Evolutionary conservation across 2,888 invertebrate genomes (phyloP), one percentile per base, ranked within the genome.

Genomic region (Andrena bucephala): DNA sequence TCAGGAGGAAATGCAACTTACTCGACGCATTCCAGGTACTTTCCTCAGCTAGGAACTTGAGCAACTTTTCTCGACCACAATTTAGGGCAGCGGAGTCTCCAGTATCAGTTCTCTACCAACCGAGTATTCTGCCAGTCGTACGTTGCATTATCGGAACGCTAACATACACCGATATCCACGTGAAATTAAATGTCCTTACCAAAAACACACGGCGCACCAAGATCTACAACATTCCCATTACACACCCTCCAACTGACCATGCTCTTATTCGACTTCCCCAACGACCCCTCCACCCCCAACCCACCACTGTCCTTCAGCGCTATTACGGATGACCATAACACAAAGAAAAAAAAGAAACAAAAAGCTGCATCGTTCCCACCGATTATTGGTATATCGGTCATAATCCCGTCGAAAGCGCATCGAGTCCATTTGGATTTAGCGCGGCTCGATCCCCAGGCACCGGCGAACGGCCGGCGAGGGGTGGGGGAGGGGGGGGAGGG

Each of bases 381-480:
- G 29, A 66, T 33, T 54, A 8, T 42, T 31, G 20, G n/a, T n/a
- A 20, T 20, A 10, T 20, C 66, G 29, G 20, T 57, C 20, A 42
- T 42, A 66, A 59, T 76, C 16, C 59, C 29, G 6, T 2, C 7
- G 24, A n/a, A 50, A 76, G 13, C 20, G 57, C 24, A 48, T 59
- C 50, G 27, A 62, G 42, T 31, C 36, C 29, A 48, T 66, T 57
- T 42, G 65, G 50, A 77, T 66, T 54, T 62, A 29, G 6, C 60
- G 16, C 24, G n/a, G 5, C 48, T 60, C 24, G 20, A 60, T 57
- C 7, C 54, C 20, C 36, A n/a, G n/a, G 16, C 29, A n/a, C 42
- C 42, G 16, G 16, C 42, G 42, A 42, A 42, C 42, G 42, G 16
- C 42, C 0, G 16, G 16, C 4, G 4, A n/a, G 16, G 27, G 27